Evolutionary conservation across 2,113 vertebrate genomes (phyloP), one percentile per base, ranked within the genome.

Genomic region (Columbina picui): DNA sequence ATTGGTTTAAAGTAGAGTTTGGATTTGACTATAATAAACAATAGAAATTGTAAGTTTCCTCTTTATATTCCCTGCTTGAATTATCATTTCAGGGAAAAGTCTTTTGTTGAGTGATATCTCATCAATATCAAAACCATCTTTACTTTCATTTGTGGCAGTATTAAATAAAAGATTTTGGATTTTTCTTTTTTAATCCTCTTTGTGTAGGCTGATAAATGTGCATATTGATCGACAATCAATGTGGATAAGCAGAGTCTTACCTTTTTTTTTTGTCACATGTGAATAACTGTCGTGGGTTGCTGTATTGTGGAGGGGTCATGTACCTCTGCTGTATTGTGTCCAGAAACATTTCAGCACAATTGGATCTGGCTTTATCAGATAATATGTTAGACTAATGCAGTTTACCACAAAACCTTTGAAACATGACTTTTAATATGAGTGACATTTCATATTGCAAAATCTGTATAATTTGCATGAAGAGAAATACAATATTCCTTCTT

Each of bases 1-100:
- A 84, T 87, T 86, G 38, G n/a, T 86, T 92, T 86, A 78, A 76
- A 70, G 15, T 65, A 49, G 21, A 78, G 56, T 90, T 95, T 92
- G 32, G 5, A 6, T 57, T 86, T 88, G 59, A 41, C 39, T 93
- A 22, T 43, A 83, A 86, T 76, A 87, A 90, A 68, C 57, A 84
- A 71, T 45, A 88, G 59, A 63, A 84, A 74, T 47, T 43, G 2
- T 74, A 74, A 81, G 27, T 10, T 45, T 67, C 20, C 26, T 84
- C 22, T 4, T 95, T 78, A 41, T 65, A 45, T 67, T 92, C 36
- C 14, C 36, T 61, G 11, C 55, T 87, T 57, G 30, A 85, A 64
- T 65, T 82, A 65, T 57, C 84, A 43, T 67, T 75, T 91, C 10
- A 86, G 55, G 26, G 26, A 49, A 93, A 78, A 89, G 61, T 27